These are phyloP conservation scores for Trachelipus rathkii DNA, from an alignment of 1,140 invertebrate genomes.

Conservation along the genomic window DNA sequence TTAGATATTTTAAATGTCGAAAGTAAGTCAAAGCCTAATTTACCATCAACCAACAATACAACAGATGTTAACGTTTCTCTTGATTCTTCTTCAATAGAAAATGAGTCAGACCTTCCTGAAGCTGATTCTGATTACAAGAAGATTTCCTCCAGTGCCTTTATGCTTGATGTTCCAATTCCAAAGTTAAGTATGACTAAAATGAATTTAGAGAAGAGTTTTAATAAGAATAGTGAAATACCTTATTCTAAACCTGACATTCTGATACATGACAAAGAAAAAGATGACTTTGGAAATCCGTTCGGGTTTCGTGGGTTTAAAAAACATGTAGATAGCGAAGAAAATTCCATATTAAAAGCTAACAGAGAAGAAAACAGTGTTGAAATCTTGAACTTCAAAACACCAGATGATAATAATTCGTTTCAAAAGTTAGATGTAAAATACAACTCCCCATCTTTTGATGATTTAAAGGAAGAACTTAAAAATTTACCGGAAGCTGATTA, in stretches of 20 bases:
- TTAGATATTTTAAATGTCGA: background rate
- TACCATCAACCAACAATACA: background rate
- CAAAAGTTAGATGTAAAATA: constrained; percentile 17
- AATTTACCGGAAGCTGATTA: background rate
- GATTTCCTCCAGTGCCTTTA: background rate
- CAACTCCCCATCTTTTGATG: background rate
- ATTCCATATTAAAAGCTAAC: background rate
- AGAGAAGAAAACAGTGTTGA: background rate
- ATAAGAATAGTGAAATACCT: background rate
- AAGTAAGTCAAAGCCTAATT: background rate
- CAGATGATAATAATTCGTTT: constrained; percentile 21
- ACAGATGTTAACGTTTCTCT: constrained; percentile 4
- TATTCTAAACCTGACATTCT: background rate
- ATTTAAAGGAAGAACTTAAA: background rate
- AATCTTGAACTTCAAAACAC: background rate
- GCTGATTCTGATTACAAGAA: constrained; percentile 35
- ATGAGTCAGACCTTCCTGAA: constrained; percentile 33
- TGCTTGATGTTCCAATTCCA: background rate
- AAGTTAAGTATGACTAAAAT: constrained; percentile 27
- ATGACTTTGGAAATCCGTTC: constrained; percentile 35
- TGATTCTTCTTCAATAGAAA: constrained; percentile 7
- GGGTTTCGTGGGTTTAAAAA: constrained; percentile 39
- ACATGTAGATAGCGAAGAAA: constrained; percentile 27
- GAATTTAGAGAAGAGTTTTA: constrained; percentile 22
- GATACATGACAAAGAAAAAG: constrained; percentile 12